These are phyloP conservation scores for Drosophila subpulchrella DNA, from an alignment of 1,140 invertebrate species.

Conservation along the genomic window DNA sequence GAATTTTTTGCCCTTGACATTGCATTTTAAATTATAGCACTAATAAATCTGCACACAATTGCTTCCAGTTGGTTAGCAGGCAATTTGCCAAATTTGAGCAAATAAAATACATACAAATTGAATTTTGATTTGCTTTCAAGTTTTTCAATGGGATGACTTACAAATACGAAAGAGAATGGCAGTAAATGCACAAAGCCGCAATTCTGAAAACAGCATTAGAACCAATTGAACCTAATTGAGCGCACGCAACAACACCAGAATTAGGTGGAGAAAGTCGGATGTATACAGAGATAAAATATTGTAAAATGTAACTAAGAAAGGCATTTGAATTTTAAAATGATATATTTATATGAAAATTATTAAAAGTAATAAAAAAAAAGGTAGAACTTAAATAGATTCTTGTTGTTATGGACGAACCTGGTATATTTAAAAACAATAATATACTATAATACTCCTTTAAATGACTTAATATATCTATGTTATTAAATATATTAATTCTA, in stretches of 20 bases:
- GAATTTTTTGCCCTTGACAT: constrained; percentile 31
- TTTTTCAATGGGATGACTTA: constrained; percentile 8
- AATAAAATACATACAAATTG: constrained; percentile 18
- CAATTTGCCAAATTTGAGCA: constrained; percentile 34
- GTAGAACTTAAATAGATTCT: too few relatives aligned
- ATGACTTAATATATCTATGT: too few relatives aligned
- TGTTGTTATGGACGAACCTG: too few relatives aligned
- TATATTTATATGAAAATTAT: too few relatives aligned
- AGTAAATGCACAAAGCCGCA: constrained; percentile 28
- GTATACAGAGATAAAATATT: background rate
- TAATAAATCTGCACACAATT: constrained; percentile 23
- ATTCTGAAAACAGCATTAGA: constrained; percentile 40
- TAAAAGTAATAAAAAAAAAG: too few relatives aligned
- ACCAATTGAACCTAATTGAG: constrained; percentile 74
- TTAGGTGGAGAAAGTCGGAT: constrained; percentile 25
- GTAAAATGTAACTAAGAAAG: background rate
- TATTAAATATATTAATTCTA: too few relatives aligned
- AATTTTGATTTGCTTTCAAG: constrained; percentile 18
- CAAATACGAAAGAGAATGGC: constrained; percentile 9
- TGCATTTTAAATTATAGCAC: constrained; percentile 11
- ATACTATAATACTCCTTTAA: background rate
- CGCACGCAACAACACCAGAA: constrained; percentile 23
- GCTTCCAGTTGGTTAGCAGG: constrained; percentile 35
- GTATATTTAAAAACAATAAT: background rate
- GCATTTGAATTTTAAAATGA: background rate